phyloP scores from a whole-genome alignment of 2,113 vertebrate genomes.

The cat (Felis catus) region DNA sequence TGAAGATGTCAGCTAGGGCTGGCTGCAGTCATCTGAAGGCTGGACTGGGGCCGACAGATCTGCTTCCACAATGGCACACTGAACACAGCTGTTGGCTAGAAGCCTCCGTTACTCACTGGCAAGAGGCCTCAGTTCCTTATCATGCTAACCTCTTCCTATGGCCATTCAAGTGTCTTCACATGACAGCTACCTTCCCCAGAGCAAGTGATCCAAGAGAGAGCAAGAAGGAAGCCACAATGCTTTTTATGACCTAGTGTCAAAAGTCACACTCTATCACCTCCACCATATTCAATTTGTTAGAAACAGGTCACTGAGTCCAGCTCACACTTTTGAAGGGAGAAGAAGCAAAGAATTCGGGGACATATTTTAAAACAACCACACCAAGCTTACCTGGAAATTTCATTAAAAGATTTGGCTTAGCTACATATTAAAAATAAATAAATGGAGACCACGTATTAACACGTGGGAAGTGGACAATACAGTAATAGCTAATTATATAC shows the following conservation, averaged over 20 bases:
- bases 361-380: neutral
- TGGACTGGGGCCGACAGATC: neutral
- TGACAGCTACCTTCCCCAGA: neutral
- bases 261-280: neutral
- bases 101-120: neutral
- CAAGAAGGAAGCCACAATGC: neutral
- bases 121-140: neutral
- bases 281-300: neutral
- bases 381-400: neutral
- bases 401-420: neutral
- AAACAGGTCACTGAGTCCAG: neutral
- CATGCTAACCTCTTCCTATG: neutral
- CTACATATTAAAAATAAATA: neutral
- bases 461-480: neutral
- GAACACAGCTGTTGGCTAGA: neutral
- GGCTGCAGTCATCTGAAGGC: neutral
- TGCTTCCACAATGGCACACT: neutral
- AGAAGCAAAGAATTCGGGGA: neutral
- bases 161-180: neutral
- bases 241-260: neutral
- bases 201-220: neutral
- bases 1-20: neutral
- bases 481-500: neutral
- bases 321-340: neutral
- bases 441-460: neutral